Evolutionary conservation across 2,888 invertebrate species (phyloP), one percentile per base, ranked within the genome.

Genomic region (Heliconius aoede): DNA sequence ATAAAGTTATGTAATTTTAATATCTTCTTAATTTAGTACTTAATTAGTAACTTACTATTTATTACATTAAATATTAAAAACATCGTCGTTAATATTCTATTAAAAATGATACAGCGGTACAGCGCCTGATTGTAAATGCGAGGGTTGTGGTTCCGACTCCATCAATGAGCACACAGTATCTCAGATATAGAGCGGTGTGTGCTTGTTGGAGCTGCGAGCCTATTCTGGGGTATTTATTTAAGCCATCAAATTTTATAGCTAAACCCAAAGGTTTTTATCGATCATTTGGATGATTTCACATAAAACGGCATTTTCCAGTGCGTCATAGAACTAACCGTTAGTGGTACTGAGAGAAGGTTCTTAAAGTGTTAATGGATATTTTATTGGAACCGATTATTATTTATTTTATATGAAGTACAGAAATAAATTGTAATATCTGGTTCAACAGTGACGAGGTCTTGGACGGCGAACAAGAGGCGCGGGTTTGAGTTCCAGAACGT

Each of bases 241-340:
- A 18, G 18, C 46, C 5, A n/a, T 32, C 9, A 64, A 64, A 32
- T 32, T 64, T 64, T 32, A 64, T 21, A 15, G 28, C 18, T 7
- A 13, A 64, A 64, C 11, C 64, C 32, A 21, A 64, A 28, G n/a
- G 13, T 64, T 60, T 60, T 60, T 60, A 60, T 26, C 26, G 36
- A 8, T 65, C 18, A 64, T 64, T 32, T 30, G n/a, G n/a, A 58
- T 9, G 55, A 24, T 24, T 58, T 58, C 13, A 58, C 58, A 58
- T 73, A 40, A 65, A 60, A 55, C 13, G 73, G 76, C 58, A 76
- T 76, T 64, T 64, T 78, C 73, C 73, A 64, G 62, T 62, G 51
- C 81, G 80, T 83, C 81, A 78, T 67, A 80, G 81, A 81, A 80
- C 81, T 76, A 78, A 77, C 76, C 81, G 60, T 60, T 60, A 80